Percentiles rank a stretch among this genome's conserved stretches.
Conservation (phyloP, 2,797 vertebrate genomes). For the Myioborus miniatus region DNA sequence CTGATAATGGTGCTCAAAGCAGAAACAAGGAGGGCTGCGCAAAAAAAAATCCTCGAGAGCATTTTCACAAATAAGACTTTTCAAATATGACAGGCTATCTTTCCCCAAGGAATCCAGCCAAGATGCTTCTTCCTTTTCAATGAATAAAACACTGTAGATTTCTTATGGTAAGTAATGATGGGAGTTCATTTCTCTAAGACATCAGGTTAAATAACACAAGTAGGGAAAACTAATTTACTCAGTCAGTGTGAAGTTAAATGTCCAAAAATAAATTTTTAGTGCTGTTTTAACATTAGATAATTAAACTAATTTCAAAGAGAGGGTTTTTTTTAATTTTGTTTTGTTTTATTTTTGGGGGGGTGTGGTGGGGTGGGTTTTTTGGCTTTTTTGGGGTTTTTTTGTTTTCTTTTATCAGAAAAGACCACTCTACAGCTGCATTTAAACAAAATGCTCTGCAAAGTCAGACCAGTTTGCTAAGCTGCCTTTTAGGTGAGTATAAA, state of each 20-base stretch:
- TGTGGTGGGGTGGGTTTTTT: no score
- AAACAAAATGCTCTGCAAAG: not conserved
- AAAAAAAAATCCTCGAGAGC: slow-evolving; percentile 36
- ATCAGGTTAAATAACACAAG: not conserved
- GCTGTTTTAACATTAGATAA: not conserved
- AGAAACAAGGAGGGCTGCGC: not conserved
- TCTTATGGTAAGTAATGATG: not conserved
- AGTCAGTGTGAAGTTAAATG: not conserved
- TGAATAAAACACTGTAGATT: slow-evolving; percentile 58
- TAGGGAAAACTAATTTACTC: not conserved
- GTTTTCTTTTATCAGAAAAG: not conserved
- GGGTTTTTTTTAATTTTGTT: no score
- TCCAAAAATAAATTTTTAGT: not conserved
- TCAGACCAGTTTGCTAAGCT: not conserved
- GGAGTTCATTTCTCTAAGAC: not conserved
- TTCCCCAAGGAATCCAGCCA: slow-evolving; percentile 61
- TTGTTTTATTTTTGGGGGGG: not conserved
- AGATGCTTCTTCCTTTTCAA: slow-evolving; percentile 62
- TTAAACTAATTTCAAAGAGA: not conserved
- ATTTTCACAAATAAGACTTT: slow-evolving; percentile 71
- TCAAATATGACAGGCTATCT: slow-evolving; percentile 63
- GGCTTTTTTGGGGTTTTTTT: not conserved
- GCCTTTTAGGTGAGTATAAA: not conserved
- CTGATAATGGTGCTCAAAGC: not conserved
- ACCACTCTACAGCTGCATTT: not conserved